Evolutionary conservation across 2,113 vertebrate species (phyloP), one percentile per base, ranked within the genome.

Genomic region (Cacatua alba): DNA sequence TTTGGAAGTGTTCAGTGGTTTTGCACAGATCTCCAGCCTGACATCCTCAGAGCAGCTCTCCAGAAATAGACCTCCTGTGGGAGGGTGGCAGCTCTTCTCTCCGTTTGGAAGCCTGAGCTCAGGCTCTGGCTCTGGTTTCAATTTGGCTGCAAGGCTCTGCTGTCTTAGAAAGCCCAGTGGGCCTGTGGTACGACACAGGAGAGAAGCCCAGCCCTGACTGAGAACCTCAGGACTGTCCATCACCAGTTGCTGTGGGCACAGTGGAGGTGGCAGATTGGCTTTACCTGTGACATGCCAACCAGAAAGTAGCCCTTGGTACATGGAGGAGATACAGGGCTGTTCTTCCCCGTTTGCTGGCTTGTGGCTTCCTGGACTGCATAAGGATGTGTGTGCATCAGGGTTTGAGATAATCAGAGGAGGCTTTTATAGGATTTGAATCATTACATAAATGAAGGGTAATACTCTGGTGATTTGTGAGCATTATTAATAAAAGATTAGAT

Each of bases 401-500:
- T 96, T 90, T 37, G 76, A 84, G 74, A 90, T 90, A 91, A 92
- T 88, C 71, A 76, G 94, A 78, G 78, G 67, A 92, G 52, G 80
- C 85, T 92, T 95, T 96, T 85, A 84, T 71, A 96, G 82, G 92
- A 80, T 95, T 96, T 85, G 82, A 89, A 88, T 90, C 70, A 68
- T 91, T 95, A 83, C 88, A 78, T 85, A 95, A 94, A 94, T 71
- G 87, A 94, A 94, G 89, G 77, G 57, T 95, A 96, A 96, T 96
- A 69, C 95, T 94, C 92, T 74, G 79, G 91, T 97, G 95, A 95
- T 97, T 97, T 97, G 94, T 95, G 94, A 95, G 94, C 55, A 53
- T 96, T 97, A 96, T 97, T 97, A 97, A 97, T 96, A 97, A 97
- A 97, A 97, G 91, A 97, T 98, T 95, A 97, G 95, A 88, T 96